Evolutionary conservation across 1,140 invertebrate species (phyloP), one percentile per base, ranked within the genome.

Genomic region (Drosophila lacteicornis): DNA sequence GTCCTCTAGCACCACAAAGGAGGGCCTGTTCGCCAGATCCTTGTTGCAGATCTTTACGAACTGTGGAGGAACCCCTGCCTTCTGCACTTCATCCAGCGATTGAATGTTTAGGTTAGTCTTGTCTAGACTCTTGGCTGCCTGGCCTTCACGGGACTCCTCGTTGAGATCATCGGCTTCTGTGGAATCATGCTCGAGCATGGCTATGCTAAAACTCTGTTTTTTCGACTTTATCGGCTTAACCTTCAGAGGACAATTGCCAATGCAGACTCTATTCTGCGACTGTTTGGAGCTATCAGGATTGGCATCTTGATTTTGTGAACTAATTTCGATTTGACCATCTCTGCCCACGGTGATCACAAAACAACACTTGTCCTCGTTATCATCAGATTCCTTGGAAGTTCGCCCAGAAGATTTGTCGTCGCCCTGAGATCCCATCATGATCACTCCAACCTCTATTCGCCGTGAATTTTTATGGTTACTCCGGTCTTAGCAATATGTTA

Each of bases 1-100:
- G 42, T 85, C 82, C 33, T 87, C 62, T 2, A 87, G 55, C 2
- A 86, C 66, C 15, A 87, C 55, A 66, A 87, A 87, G 2, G 80
- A 76, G 1, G 83, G 80, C 5, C 82, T 82, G 38, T 53, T 66
- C 0, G 19, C 33, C 15, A 71, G 12, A 11, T 74, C 62, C 42
- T 73, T 74, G 9, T 83, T 73, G 43, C 70, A 56, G 9, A 67
- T 61, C 22, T 62, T 73, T 0, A 82, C 67, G 7, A 79, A 82
- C 2, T 46, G 61, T 15, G 62, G 30, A 11, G 53, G n/a, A 5
- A n/a, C 43, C n/a, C 6, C 42, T 1, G 42, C 4, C 3, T 27
- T 57, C 9, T 55, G 27, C 30, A 60, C 27, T 3, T 46, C 51
- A 15, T 67, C 46, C 62, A n/a, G 50, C 13, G 12, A 30, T 27